Evolutionary conservation across 2,113 vertebrate species (phyloP), one percentile per base, ranked within the genome.

Genomic region (Blennius ocellaris): DNA sequence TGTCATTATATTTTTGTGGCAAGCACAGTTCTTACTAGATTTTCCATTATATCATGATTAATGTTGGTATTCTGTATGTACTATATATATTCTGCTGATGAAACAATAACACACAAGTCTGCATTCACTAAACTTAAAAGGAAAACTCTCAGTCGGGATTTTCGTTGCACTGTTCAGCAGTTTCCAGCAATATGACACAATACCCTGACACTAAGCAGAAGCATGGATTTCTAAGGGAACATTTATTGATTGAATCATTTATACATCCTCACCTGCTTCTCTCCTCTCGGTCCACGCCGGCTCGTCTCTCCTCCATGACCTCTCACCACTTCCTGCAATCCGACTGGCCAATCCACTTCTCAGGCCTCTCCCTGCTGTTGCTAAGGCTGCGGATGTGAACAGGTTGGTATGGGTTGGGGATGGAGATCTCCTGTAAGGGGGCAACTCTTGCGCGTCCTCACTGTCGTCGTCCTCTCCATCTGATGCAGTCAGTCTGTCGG

Each of bases 391-490:
- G 82, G 95, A 96, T 76, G 96, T 96, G 88, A 97, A 96, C 78
- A 98, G 94, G 79, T 96, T 98, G n/a, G 95, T 96, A 86, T 98
- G 96, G 41, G 95, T 93, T 2, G 83, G 79, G 12, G 90, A 83
- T 0, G 86, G 65, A 1, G 87, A 69, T 8, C 68, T 75, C 66
- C 84, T 61, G 57, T 84, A 82, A 40, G 62, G 69, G 15, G 73
- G 73, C 5, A 86, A 56, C 15, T 90, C 77, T 5, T 83, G 38
- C 12, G 52, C 11, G 6, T 90, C 87, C 8, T 89, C 91, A 0
- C 72, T 79, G 5, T 88, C 87, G 1, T 92, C 80, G 5, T 90
- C 90, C 57, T 93, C 90, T 56, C 50, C 82, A 6, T 92, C 92
- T 1, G 90, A 85, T 14, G 61, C 78, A 1, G 64, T 44, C 16